Conservation (phyloP, 2,888 invertebrate species). For the Eristalis pertinax region DNA sequence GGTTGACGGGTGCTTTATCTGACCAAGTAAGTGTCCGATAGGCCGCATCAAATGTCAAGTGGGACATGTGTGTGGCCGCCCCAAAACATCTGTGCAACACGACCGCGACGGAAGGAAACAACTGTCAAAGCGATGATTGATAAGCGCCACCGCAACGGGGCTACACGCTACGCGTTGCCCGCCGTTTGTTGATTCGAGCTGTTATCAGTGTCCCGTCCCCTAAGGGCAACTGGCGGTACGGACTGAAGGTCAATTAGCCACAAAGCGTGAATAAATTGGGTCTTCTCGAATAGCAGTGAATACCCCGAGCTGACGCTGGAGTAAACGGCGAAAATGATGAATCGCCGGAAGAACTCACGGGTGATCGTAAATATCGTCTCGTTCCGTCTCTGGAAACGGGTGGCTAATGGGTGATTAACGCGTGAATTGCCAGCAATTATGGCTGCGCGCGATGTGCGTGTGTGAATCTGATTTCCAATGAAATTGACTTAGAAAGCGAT, state of each 20-base stretch:
- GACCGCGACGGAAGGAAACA: background rate
- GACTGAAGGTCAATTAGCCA: background rate
- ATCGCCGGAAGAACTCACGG: background rate
- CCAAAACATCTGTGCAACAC: background rate
- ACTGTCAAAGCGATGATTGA: constrained; percentile 1
- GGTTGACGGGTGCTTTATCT: background rate
- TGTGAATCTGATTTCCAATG: background rate
- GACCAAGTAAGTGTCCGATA: background rate
- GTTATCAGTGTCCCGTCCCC: background rate
- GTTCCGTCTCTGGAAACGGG: background rate
- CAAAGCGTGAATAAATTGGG: background rate
- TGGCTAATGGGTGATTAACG: constrained; percentile 3
- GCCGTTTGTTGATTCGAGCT: background rate
- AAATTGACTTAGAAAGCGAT: background rate
- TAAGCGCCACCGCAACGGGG: constrained; percentile 2
- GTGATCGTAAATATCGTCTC: background rate
- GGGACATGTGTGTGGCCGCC: background rate
- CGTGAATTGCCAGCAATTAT: background rate
- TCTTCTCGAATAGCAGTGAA: background rate
- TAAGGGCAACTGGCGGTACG: background rate
- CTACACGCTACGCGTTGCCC: background rate
- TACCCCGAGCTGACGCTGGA: background rate
- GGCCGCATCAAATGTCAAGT: background rate
- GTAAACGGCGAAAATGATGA: background rate
- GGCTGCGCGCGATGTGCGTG: background rate